phyloP scores from a whole-genome alignment of 2,888 invertebrate genomes.

The Bombylius discolor region DNA sequence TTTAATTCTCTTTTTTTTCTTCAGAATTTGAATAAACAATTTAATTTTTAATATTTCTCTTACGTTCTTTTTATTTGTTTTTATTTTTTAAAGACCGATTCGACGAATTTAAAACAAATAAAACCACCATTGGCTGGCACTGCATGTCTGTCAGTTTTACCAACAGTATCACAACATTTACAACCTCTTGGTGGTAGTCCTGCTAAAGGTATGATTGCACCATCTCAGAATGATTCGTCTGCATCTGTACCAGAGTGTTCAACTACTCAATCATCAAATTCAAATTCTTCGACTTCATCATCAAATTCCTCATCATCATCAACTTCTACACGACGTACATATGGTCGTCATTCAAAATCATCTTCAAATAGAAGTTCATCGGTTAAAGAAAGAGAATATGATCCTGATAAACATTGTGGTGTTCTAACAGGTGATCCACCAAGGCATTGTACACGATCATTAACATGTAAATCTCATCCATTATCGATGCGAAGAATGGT shows the following conservation, averaged over 20 bases:
- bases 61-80: neutral
- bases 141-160: neutral
- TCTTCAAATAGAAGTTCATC: conserved; percentile 27
- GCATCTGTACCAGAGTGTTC: neutral
- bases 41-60: neutral
- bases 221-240: conserved; percentile 1
- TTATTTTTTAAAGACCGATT: neutral
- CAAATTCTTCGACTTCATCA: neutral
- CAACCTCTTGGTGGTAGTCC: conserved; percentile 2
- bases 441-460: conserved; percentile 65
- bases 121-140: conserved; percentile 3
- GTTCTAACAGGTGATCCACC: conserved; percentile 51
- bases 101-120: conserved; percentile 7
- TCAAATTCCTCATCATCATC: neutral
- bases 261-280: neutral
- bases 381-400: conserved; percentile 52
- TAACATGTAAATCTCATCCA: conserved; percentile 59
- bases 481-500: conserved; percentile 57
- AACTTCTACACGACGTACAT: neutral
- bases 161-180: conserved; percentile 1
- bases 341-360: conserved; percentile 14
- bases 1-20: too few relatives aligned
- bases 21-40: too few relatives aligned
- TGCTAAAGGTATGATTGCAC: conserved; percentile 4
- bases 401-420: conserved; percentile 74